Evolutionary conservation across 2,888 invertebrate genomes (phyloP), one percentile per base, ranked within the genome.

Genomic region (Ophion costatus): DNA sequence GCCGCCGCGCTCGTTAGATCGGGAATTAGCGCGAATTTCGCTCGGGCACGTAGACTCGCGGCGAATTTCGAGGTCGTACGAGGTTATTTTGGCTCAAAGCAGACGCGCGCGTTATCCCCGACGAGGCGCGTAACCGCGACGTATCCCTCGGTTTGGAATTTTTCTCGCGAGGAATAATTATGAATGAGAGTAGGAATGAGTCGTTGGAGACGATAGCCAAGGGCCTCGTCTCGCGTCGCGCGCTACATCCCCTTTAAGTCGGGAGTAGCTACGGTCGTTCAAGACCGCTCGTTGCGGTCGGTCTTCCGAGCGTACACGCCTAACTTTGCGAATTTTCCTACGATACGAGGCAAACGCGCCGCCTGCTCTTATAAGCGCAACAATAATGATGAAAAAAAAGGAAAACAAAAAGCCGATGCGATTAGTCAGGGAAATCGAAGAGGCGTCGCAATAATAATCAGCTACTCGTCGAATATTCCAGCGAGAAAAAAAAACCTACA

Each of bases 191-290:
- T n/a, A 5, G 56, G n/a, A n/a, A 56, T 14, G 14, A 14, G 14
- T 56, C 14, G 56, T 17, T 51, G 10, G 17, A 1, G 56, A 56
- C 5, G 5, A 5, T 67, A 5, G 66, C 20, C 38, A 38, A 42
- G 66, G 20, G 29, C 14, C 29, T 29, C 24, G 38, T 38, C 38
- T 38, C 33, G 59, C 56, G 64, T 22, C 61, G 64, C 20, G 56
- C 56, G 86, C 20, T 85, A 73, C 82, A 88, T 88, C 88, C 85
- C 85, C 88, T 88, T 88, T 88, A 88, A 88, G 88, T 88, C 88
- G 87, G 85, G 87, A 83, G 76, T 84, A 86, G 80, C 80, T 81
- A 61, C 73, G 42, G 71, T n/a, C 70, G 86, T 74, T 82, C 73
- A 82, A 73, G 77, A 56, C 75, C 45, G 59, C 74, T 78, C 73